Evolutionary conservation across 2,888 invertebrate genomes (phyloP), one percentile per base, ranked within the genome.

Genomic region (Endomychus coccineus): DNA sequence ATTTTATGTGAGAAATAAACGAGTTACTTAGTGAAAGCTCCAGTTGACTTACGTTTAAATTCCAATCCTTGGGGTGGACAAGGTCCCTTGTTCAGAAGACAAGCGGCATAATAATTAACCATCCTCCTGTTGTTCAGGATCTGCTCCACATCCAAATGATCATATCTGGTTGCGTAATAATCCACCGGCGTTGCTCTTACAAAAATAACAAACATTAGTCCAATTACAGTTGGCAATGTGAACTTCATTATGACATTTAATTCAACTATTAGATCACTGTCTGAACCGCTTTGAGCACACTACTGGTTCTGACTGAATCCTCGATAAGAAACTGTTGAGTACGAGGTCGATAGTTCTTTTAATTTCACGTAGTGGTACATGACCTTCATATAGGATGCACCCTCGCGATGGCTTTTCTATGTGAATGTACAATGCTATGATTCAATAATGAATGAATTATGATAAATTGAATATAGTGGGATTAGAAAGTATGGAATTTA

Each of bases 41-140:
- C n/a, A n/a, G n/a, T n/a, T n/a, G n/a, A 80, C 82, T 80, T 64
- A 83, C 83, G 71, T 72, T 77, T 82, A 36, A 83, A 65, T 41
- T 77, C 78, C 50, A 74, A 73, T 45, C 81, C 83, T 66, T 83
- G 82, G 2, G 82, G 80, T 22, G 82, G 74, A 59, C 83, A 83
- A 31, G 80, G 75, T 48, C 77, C 78, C 44, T 72, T 69, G 45
- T 72, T 75, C 40, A 82, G 67, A 32, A 84, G 64, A 59, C 84
- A 84, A 39, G 77, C 76, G 49, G 80, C 76, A 64, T 84, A 83
- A 55, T 80, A 77, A 44, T 73, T 75, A 31, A 84, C 73, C 47
- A 84, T 65, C 52, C 82, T 70, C 49, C 78, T 77, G 58, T 77
- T 83, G 30, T 73, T 71, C 51, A 84, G 69, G 49, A 83, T 73